A percentile compares a stretch with the other conserved stretches of the same genome.
Evolutionary conservation across 2,113 vertebrate genomes (phyloP).

Genomic region (Ophiodon elongatus): DNA sequence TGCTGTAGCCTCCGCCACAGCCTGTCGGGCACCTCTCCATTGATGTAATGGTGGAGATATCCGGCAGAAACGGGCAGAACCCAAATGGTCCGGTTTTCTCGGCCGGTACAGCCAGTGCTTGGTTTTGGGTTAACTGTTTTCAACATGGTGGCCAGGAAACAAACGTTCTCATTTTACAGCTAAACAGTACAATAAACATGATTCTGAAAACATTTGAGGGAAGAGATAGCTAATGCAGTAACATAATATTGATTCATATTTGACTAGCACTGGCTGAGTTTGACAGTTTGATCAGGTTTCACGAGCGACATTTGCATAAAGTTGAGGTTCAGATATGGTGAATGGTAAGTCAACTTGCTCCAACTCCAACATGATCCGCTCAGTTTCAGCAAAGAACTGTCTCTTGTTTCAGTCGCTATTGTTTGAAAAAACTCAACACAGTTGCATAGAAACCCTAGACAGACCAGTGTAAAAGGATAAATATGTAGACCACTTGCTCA

Average conservation of each 20-base stretch:
- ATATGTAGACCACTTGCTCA: not conserved
- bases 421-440: not conserved
- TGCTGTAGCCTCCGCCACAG: too few relatives aligned
- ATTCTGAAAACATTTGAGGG: not conserved
- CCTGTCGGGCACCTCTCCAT: not conserved
- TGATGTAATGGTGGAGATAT: not conserved
- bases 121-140: not conserved
- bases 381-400: not conserved
- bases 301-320: too few relatives aligned
- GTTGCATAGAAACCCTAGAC: not conserved
- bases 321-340: too few relatives aligned
- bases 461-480: not conserved
- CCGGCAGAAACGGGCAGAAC: not conserved
- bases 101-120: not conserved
- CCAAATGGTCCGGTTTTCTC: not conserved
- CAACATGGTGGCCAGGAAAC: not conserved
- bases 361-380: not conserved
- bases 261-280: not conserved
- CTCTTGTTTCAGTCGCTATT: not conserved
- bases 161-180: too few relatives aligned
- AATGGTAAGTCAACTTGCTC: too few relatives aligned
- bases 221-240: not conserved
- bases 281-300: not conserved
- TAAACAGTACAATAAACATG: not conserved
- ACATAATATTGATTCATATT: not conserved